Percentiles rank a stretch among this genome's conserved stretches.
Evolutionary conservation across 2,888 invertebrate genomes (phyloP).

Genomic region (Amiota mariae): DNA sequence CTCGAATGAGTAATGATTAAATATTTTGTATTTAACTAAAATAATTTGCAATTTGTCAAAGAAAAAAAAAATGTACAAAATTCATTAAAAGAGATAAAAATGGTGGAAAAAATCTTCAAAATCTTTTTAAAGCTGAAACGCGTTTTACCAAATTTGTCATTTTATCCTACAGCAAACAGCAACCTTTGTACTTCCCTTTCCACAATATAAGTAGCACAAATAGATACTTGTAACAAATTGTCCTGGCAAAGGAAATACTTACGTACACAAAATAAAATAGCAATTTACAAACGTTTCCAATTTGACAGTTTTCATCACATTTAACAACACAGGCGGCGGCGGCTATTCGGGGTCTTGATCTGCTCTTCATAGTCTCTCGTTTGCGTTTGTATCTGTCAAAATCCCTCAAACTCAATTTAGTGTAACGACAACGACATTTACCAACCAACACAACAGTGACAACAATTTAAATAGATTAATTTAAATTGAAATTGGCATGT

Average conservation of each 20-base stretch:
- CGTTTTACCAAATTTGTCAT: too few species aligned
- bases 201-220: not conserved
- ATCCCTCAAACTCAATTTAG: slow-evolving; percentile 19
- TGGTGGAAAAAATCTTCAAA: too few species aligned
- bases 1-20: not conserved
- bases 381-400: slow-evolving; percentile 14
- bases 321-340: not conserved
- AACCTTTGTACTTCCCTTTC: too few species aligned
- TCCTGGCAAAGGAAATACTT: not conserved
- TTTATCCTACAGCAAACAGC: too few species aligned
- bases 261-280: slow-evolving; percentile 7
- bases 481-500: slow-evolving; percentile 23
- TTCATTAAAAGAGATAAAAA: too few species aligned
- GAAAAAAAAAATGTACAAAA: too few species aligned
- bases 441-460: slow-evolving; percentile 2
- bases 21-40: too few species aligned
- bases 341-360: not conserved
- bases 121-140: too few species aligned
- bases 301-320: slow-evolving; percentile 19
- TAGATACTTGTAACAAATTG: slow-evolving; percentile 15
- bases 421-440: not conserved
- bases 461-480: slow-evolving; percentile 31
- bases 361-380: not conserved
- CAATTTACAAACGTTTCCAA: slow-evolving; percentile 3
- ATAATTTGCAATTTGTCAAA: too few species aligned